phyloP scores from a whole-genome alignment of 2,888 invertebrate species.

The Meteorus cinctellus region DNA sequence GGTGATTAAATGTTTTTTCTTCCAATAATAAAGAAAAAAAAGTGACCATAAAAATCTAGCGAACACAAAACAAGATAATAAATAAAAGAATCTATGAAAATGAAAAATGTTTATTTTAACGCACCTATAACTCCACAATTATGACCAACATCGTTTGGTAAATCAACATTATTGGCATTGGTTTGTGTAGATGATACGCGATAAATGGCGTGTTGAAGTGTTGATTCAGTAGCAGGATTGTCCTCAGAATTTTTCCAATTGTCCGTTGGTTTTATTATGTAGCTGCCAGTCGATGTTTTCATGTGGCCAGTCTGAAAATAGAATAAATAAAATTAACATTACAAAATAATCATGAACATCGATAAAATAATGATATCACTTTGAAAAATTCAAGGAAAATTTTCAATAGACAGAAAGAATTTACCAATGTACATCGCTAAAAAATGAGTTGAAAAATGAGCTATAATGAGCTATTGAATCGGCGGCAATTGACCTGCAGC shows the following conservation, averaged over 20 bases:
- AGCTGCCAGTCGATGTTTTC: conserved; percentile 79
- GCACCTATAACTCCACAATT: conserved; percentile 68
- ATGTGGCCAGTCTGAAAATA: conserved; percentile 81
- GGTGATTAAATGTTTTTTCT: not conserved
- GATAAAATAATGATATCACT: too few relatives aligned
- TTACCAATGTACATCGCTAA: conserved; percentile 13
- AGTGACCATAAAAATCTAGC: not conserved
- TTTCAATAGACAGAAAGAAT: not conserved
- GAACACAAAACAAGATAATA: not conserved
- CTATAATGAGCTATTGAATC: conserved; percentile 28
- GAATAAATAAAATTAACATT: not conserved
- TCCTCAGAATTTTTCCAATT: conserved; percentile 66
- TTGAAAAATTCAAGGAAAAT: not conserved
- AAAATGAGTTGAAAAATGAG: conserved; percentile 16
- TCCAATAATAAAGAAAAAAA: conserved; percentile 6
- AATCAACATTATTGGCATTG: conserved; percentile 49
- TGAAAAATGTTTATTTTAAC: conserved; percentile 41
- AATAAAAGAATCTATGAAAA: not conserved
- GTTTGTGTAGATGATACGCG: conserved; percentile 53
- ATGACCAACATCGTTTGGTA: conserved; percentile 50
- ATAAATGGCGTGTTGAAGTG: conserved; percentile 67
- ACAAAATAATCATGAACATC: conserved; percentile 35
- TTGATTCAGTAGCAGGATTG: conserved; percentile 62
- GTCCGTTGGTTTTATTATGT: conserved; percentile 81
- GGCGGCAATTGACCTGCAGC: conserved; percentile 35